Conservation (phyloP, 2,797 vertebrate species). For the Gambusia yucatana region DNA sequence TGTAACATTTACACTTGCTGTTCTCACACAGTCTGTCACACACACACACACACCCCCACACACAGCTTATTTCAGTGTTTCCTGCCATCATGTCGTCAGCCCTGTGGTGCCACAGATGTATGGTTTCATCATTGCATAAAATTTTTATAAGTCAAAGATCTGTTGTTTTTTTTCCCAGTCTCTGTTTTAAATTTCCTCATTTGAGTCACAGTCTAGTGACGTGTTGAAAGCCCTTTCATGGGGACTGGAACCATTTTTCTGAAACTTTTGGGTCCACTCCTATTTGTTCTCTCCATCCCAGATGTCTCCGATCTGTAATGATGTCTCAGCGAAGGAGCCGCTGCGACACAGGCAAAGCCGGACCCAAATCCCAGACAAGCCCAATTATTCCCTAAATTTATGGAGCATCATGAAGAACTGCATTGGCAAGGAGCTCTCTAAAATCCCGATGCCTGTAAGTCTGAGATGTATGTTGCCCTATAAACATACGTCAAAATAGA, state of each 20-base stretch:
- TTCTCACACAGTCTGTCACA: conserved; percentile 13
- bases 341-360: conserved; percentile 81
- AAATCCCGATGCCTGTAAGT: conserved; percentile 97
- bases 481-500: neutral
- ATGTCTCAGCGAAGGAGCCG: conserved; percentile 80
- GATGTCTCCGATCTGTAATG: conserved; percentile 79
- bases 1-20: conserved; percentile 31
- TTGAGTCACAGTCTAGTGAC: conserved; percentile 14
- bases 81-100: conserved; percentile 13
- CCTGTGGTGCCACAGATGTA: conserved; percentile 35
- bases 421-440: conserved; percentile 97
- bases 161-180: conserved; percentile 31
- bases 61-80: conserved; percentile 28
- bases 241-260: conserved; percentile 25
- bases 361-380: conserved; percentile 92
- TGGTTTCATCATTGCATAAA: conserved; percentile 56
- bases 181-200: conserved; percentile 19
- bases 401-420: conserved; percentile 99
- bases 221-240: conserved; percentile 32
- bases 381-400: conserved; percentile 97
- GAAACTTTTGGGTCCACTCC: conserved; percentile 11
- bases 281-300: conserved; percentile 38
- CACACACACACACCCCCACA: neutral
- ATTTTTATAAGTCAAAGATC: conserved; percentile 69
- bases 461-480: neutral